Percentiles rank a stretch among this genome's conserved stretches.
phyloP scores from a whole-genome alignment of 2,888 invertebrate species.

The Glyphotaelius pellucidus region DNA sequence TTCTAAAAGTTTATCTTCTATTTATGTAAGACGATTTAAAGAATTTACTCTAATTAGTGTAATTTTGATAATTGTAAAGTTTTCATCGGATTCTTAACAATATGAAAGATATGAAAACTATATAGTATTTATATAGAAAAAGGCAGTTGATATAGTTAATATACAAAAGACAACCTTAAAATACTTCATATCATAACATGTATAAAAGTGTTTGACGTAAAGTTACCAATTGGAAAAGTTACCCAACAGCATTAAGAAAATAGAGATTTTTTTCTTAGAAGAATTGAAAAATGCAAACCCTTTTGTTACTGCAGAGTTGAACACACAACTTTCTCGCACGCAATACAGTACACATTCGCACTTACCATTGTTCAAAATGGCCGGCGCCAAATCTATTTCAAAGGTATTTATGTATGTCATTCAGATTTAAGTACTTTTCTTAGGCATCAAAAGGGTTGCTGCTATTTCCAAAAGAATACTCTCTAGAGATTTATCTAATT shows the following conservation, averaged over 20 bases:
- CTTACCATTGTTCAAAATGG: too few species aligned
- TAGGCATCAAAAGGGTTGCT: background rate
- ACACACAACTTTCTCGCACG: background rate
- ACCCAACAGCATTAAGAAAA: slow-evolving; percentile 46
- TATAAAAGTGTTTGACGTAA: slow-evolving; percentile 51
- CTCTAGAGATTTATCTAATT: background rate
- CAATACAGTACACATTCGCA: too few species aligned
- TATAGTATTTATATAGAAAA: slow-evolving; percentile 64
- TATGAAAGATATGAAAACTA: slow-evolving; percentile 66
- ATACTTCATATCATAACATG: slow-evolving; percentile 41
- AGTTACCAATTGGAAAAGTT: slow-evolving; percentile 40
- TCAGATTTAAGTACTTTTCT: background rate
- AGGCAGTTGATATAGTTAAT: slow-evolving; percentile 66
- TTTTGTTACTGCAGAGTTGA: background rate
- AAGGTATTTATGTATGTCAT: background rate
- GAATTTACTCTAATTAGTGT: slow-evolving; percentile 28
- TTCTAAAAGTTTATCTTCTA: slow-evolving; percentile 17
- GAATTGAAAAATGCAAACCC: slow-evolving; percentile 14
- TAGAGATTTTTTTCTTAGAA: slow-evolving; percentile 45
- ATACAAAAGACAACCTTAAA: slow-evolving; percentile 58
- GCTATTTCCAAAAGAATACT: background rate
- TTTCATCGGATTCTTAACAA: slow-evolving; percentile 54
- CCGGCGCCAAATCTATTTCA: too few species aligned
- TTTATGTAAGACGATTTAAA: slow-evolving; percentile 17
- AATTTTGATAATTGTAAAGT: slow-evolving; percentile 48